Percentiles rank a stretch among this genome's conserved stretches.
phyloP scores from a whole-genome alignment of 2,888 invertebrate species.

The Elmis aenea region DNA sequence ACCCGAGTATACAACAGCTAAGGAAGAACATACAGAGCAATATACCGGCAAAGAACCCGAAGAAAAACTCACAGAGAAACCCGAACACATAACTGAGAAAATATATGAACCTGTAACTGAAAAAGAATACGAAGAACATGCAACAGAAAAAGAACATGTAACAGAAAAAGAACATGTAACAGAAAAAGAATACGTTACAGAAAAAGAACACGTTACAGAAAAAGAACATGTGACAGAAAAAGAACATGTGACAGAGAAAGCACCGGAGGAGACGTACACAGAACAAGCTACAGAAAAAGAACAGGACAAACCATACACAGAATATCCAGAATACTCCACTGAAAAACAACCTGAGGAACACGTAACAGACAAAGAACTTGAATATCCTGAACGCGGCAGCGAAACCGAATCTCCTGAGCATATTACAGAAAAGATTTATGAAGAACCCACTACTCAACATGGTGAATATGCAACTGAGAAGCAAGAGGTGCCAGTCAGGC shows the following conservation, averaged over 20 bases:
- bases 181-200: constrained; percentile 5
- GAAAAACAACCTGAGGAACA: constrained; percentile 5
- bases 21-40: constrained; percentile 6
- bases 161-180: constrained; percentile 6
- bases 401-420: constrained; percentile 3
- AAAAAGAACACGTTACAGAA: constrained; percentile 1
- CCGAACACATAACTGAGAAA: constrained; percentile 8
- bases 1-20: constrained; percentile 17
- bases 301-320: too few species aligned
- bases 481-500: background rate
- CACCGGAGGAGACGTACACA: constrained; percentile 2
- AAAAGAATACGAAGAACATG: constrained; percentile 15
- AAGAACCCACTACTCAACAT: background rate
- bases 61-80: background rate
- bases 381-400: background rate
- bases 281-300: constrained; percentile 6
- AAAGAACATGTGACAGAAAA: constrained; percentile 2
- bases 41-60: constrained; percentile 15
- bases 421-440: constrained; percentile 1
- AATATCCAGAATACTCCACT: constrained; percentile 1
- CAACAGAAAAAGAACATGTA: constrained; percentile 13
- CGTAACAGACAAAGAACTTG: background rate
- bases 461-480: background rate
- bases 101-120: constrained; percentile 22
- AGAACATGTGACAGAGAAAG: background rate